Conservation (phyloP, 2,888 invertebrate genomes). For the Drosophila anceps region DNA sequence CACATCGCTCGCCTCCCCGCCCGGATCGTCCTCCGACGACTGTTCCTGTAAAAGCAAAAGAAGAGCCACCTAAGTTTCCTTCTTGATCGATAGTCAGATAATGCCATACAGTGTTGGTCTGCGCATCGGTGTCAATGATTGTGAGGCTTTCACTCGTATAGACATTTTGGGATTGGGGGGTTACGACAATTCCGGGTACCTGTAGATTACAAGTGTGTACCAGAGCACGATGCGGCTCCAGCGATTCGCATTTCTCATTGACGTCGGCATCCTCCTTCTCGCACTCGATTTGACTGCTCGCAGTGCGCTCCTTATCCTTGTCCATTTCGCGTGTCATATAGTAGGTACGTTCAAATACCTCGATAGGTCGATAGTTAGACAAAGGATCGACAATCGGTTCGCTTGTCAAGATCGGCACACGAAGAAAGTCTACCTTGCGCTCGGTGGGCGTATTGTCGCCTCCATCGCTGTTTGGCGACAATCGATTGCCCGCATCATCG, state of each 20-base stretch:
- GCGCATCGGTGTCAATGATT: constrained; percentile 88
- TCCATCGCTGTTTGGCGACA: constrained; percentile 70
- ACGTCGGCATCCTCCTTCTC: constrained; percentile 50
- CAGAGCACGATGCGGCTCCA: constrained; percentile 37
- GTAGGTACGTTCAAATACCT: constrained; percentile 84
- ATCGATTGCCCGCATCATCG: constrained; percentile 78
- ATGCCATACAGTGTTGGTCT: constrained; percentile 73
- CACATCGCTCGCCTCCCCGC: constrained; percentile 86
- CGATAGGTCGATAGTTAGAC: constrained; percentile 83
- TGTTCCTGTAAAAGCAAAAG: constrained; percentile 75
- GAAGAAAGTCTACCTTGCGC: constrained; percentile 79
- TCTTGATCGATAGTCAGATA: background rate
- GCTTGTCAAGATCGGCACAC: constrained; percentile 79
- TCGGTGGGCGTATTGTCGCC: constrained; percentile 69
- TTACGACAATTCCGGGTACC: constrained; percentile 82
- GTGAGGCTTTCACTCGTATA: constrained; percentile 87
- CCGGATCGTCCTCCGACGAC: constrained; percentile 83
- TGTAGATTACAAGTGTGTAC: constrained; percentile 81
- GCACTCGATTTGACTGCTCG: constrained; percentile 21
- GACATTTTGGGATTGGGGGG: constrained; percentile 81
- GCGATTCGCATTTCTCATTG: constrained; percentile 41
- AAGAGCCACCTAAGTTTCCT: background rate
- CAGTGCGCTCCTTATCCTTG: constrained; percentile 72
- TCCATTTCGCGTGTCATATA: constrained; percentile 82
- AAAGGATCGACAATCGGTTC: constrained; percentile 83